A percentile compares a stretch with the other conserved stretches of the same genome.
Conservation (phyloP, 2,113 vertebrate species). For the Tupaia chinensis region DNA sequence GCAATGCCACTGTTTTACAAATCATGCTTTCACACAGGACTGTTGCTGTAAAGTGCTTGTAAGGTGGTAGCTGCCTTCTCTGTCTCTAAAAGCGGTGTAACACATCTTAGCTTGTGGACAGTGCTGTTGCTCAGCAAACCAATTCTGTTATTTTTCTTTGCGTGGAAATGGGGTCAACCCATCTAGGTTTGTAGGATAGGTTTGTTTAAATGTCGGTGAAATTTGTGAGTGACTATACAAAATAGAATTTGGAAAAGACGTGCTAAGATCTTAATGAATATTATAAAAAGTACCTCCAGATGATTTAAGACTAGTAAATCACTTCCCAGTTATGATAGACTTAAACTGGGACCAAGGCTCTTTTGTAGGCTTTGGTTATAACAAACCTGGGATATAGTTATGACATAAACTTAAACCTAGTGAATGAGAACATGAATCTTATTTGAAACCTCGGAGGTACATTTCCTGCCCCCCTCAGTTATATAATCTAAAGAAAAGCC, state of each 20-base stretch:
- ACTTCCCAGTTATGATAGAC: background rate
- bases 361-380: background rate
- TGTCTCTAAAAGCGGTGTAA: background rate
- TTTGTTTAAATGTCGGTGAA: background rate
- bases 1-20: background rate
- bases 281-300: background rate
- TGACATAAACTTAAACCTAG: background rate
- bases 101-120: background rate
- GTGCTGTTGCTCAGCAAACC: background rate
- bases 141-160: constrained; percentile 11
- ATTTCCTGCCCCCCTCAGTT: background rate
- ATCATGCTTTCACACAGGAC: background rate
- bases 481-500: constrained; percentile 5
- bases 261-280: constrained; percentile 29
- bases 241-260: background rate
- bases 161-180: background rate
- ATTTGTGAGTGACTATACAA: background rate
- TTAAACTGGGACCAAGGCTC: background rate
- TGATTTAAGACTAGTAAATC: constrained; percentile 4
- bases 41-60: background rate
- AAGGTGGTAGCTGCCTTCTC: background rate
- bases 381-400: background rate
- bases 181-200: background rate
- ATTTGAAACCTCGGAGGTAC: background rate
- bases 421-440: background rate